These are phyloP conservation scores for Thereva nobilitata DNA, from an alignment of 2,888 invertebrate genomes.

Conservation along the genomic window DNA sequence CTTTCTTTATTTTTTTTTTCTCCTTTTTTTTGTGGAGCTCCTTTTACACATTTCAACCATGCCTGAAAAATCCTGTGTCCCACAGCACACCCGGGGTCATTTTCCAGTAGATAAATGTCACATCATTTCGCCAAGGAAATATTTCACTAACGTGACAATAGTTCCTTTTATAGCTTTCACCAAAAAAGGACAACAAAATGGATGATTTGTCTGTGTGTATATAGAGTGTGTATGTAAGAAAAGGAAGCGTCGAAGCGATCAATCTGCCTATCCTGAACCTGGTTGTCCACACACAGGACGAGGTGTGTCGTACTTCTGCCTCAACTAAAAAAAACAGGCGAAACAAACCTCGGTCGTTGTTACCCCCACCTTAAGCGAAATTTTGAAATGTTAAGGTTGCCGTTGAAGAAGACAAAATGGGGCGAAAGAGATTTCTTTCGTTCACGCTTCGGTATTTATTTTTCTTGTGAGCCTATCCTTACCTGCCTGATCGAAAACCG, in stretches of 20 bases:
- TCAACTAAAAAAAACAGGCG: no score
- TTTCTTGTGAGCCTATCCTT: no score
- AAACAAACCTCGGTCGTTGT: no score
- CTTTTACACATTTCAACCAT: not conserved
- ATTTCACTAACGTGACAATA: not conserved
- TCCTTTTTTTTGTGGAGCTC: no score
- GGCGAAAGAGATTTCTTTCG: no score
- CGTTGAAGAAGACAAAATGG: no score
- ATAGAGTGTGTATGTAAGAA: not conserved
- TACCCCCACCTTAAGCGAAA: no score
- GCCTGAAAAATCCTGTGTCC: not conserved
- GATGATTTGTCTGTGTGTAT: conserved; percentile 10
- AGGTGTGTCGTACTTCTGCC: not conserved
- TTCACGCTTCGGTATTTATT: no score
- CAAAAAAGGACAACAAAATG: conserved; percentile 17
- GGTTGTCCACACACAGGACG: not conserved
- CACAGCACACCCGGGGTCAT: not conserved
- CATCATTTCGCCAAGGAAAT: conserved; percentile 16
- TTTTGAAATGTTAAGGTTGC: no score
- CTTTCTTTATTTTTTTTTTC: no score
- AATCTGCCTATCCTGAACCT: not conserved
- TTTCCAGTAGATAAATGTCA: conserved; percentile 12
- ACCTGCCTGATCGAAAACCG: no score
- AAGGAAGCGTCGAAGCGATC: conserved; percentile 20
- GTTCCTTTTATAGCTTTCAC: conserved; percentile 8